phyloP scores from a whole-genome alignment of 2,888 invertebrate genomes.

The Melipona bicolor region DNA sequence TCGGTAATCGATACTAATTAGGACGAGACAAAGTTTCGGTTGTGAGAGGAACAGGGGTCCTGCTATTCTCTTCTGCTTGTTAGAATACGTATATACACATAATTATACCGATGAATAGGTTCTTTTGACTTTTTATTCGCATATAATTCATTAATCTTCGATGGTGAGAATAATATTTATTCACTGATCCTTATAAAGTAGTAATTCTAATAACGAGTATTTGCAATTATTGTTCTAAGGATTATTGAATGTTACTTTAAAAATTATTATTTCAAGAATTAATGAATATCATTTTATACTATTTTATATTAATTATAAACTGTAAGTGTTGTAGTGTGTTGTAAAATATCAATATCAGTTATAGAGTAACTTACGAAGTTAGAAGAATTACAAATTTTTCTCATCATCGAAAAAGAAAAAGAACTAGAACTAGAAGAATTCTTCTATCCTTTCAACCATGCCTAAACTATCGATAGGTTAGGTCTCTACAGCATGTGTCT shows the following conservation, averaged over 20 bases:
- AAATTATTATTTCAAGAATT: no score
- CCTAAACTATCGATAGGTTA: not conserved
- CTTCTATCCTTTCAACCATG: not conserved
- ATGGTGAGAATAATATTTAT: not conserved
- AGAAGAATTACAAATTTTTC: not conserved
- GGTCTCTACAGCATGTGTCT: not conserved
- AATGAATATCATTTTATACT: no score
- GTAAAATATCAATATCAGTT: no score
- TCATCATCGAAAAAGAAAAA: not conserved
- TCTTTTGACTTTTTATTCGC: not conserved
- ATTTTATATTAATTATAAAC: no score
- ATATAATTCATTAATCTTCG: not conserved
- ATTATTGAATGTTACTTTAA: no score
- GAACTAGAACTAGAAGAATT: not conserved
- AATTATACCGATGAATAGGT: not conserved
- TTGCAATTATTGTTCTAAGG: no score
- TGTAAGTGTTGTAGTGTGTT: no score
- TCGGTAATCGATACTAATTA: constrained; percentile 73
- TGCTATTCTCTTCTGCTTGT: not conserved
- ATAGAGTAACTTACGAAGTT: not conserved
- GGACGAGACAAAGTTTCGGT: constrained; percentile 66
- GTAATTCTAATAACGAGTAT: no score
- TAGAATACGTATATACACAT: not conserved
- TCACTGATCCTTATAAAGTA: no score
- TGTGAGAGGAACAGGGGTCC: constrained; percentile 12